Conservation (phyloP, 1,140 invertebrate genomes). For the Berghia stephanieae region DNA sequence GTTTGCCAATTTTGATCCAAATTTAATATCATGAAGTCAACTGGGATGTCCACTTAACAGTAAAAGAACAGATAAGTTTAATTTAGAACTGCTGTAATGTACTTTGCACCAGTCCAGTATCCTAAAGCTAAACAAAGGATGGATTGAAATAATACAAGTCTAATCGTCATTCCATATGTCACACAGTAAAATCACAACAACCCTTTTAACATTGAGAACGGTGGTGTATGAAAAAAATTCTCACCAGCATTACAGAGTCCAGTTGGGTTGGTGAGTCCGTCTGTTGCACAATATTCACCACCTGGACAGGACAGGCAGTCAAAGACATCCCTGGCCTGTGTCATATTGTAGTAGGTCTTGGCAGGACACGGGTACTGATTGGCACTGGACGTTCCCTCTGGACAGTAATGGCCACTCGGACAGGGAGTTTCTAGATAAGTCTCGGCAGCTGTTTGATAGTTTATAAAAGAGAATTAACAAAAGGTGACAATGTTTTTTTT, state of each 20-base stretch:
- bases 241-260: slow-evolving; percentile 52
- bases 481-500: background rate
- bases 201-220: no score
- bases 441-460: slow-evolving; percentile 34
- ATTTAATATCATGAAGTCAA: no score
- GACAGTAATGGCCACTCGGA: slow-evolving; percentile 60
- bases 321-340: slow-evolving; percentile 40
- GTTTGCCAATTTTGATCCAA: no score
- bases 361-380: slow-evolving; percentile 56
- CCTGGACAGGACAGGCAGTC: slow-evolving; percentile 56
- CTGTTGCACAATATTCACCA: slow-evolving; percentile 51
- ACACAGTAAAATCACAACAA: no score
- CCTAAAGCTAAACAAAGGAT: no score
- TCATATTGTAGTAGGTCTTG: slow-evolving; percentile 58
- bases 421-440: slow-evolving; percentile 49
- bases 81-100: no score
- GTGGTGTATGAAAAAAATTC: no score
- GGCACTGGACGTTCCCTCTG: slow-evolving; percentile 44
- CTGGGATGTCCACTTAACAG: no score
- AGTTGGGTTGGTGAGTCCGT: slow-evolving; percentile 47
- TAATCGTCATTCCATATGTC: no score
- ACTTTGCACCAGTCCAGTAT: no score
- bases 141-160: no score
- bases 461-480: background rate
- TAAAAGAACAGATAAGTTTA: no score